Percentiles rank a stretch among this genome's conserved stretches.
These are phyloP conservation scores for Hydraecia micacea DNA, from an alignment of 2,888 invertebrate genomes.

Conservation along the genomic window DNA sequence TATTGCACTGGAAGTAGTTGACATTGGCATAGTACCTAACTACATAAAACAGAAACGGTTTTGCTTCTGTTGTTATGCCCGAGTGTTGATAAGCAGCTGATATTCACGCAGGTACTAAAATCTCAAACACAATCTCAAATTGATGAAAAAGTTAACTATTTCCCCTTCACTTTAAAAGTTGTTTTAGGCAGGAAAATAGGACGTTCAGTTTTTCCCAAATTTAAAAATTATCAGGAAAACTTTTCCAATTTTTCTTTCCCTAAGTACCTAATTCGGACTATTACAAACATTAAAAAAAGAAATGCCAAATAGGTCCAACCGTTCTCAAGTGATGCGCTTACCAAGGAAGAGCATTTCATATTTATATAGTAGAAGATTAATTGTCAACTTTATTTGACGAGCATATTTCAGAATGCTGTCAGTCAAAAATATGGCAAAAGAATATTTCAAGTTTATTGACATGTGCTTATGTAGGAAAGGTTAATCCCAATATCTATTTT, in stretches of 20 bases:
- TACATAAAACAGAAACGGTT: neutral
- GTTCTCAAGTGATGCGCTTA: too few species aligned
- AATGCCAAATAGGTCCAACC: too few species aligned
- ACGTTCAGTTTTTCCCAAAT: too few species aligned
- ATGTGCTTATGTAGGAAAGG: too few species aligned
- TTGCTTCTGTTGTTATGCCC: conserved; percentile 15
- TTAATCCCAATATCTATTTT: too few species aligned
- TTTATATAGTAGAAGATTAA: neutral
- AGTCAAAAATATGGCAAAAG: neutral
- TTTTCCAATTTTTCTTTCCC: too few species aligned
- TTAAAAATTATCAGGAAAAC: too few species aligned
- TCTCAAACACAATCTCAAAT: neutral
- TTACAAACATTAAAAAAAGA: too few species aligned
- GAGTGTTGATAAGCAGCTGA: conserved; percentile 33
- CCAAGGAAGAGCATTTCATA: too few species aligned
- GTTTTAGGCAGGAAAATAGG: neutral
- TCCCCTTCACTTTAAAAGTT: neutral
- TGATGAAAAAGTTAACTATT: neutral
- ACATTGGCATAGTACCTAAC: neutral
- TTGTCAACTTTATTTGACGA: neutral
- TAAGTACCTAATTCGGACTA: too few species aligned
- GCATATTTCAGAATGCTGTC: neutral
- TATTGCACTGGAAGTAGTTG: neutral
- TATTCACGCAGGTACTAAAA: conserved; percentile 16
- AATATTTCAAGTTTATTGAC: neutral